A percentile compares a stretch with the other conserved stretches of the same genome.
These are phyloP conservation scores for Prunella himalayana DNA, from an alignment of 2,113 vertebrate species.

Conservation along the genomic window DNA sequence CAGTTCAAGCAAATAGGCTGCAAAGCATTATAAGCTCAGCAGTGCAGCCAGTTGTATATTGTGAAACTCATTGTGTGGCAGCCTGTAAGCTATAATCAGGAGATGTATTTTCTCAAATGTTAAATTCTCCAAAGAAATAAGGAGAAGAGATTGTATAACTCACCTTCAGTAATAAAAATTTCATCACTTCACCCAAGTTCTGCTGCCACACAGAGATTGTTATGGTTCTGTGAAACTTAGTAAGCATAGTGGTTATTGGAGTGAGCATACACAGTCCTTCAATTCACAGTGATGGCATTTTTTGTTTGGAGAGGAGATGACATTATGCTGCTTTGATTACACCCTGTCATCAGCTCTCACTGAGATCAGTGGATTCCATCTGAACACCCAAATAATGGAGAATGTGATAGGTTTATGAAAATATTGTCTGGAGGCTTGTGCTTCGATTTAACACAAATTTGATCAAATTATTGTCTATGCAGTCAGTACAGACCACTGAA, in stretches of 20 bases:
- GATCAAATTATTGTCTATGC: background rate
- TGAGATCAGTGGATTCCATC: background rate
- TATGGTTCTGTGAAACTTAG: background rate
- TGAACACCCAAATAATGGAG: background rate
- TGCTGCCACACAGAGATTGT: background rate
- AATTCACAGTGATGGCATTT: background rate
- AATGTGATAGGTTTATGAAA: conserved; percentile 1
- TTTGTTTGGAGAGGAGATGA: background rate
- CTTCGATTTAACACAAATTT: conserved; percentile 3
- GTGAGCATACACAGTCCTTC: background rate
- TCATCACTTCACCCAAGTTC: background rate
- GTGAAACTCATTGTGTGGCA: background rate
- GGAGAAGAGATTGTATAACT: background rate
- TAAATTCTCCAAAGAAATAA: background rate
- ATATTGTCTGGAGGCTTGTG: background rate
- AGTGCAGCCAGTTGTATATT: background rate
- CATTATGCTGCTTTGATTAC: background rate
- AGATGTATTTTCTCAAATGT: background rate
- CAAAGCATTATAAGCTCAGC: background rate
- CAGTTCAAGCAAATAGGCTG: background rate
- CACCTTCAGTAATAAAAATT: conserved; percentile 1
- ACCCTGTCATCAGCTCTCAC: background rate
- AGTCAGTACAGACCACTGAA: background rate
- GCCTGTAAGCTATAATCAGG: background rate
- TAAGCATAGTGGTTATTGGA: background rate